Conservation (phyloP, 2,888 invertebrate genomes). For the Nephrocerus scutellatus region DNA sequence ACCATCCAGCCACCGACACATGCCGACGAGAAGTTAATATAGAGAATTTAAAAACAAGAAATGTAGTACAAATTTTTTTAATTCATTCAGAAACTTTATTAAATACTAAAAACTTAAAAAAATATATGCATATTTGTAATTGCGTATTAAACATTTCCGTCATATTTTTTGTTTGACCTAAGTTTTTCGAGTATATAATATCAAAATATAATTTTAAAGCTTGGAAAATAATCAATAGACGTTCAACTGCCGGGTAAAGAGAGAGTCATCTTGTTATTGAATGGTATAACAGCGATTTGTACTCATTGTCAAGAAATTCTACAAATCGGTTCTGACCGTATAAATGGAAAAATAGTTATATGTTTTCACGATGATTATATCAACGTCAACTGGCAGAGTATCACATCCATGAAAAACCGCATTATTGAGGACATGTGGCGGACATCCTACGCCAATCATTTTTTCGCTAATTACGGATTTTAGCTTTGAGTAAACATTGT, state of each 20-base stretch:
- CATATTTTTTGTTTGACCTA: too few species aligned
- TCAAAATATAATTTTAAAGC: neutral
- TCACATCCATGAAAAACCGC: constrained; percentile 7
- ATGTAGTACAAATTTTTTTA: too few species aligned
- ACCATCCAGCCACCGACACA: too few species aligned
- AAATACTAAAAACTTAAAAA: too few species aligned
- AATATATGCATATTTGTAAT: too few species aligned
- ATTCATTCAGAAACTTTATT: too few species aligned
- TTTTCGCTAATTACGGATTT: neutral
- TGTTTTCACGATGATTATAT: constrained; percentile 4
- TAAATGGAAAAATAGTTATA: too few species aligned
- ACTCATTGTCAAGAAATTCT: constrained; percentile 6
- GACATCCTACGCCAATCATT: constrained; percentile 4
- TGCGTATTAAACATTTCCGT: too few species aligned
- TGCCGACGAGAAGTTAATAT: too few species aligned
- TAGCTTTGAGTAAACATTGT: constrained; percentile 15
- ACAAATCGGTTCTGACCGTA: constrained; percentile 8
- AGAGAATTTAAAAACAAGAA: too few species aligned
- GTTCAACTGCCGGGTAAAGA: constrained; percentile 6
- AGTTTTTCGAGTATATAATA: too few species aligned
- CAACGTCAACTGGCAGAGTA: constrained; percentile 2
- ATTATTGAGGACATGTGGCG: constrained; percentile 8
- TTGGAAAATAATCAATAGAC: constrained; percentile 1
- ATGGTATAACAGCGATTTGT: constrained; percentile 6
- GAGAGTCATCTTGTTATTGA: constrained; percentile 10